Conservation (phyloP, 2,113 vertebrate genomes). For the Nycticryphes semicollaris region DNA sequence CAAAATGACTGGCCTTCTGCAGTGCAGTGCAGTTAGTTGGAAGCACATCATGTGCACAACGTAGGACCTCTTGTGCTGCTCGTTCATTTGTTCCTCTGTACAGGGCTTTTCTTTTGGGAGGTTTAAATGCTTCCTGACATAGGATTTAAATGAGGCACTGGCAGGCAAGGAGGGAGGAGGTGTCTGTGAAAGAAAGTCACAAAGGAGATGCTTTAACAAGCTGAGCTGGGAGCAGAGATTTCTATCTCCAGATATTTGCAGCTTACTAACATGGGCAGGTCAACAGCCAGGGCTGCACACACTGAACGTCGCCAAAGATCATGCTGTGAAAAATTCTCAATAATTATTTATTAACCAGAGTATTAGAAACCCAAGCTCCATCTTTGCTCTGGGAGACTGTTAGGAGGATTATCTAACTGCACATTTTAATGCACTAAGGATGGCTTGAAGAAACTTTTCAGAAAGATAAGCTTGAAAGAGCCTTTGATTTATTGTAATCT, state of each 20-base stretch:
- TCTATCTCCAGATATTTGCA: background rate
- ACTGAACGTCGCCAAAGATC: fast-evolving
- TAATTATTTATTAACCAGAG: conserved; percentile 14
- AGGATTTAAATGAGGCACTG: background rate
- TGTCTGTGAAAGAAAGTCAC: background rate
- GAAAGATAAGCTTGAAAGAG: conserved; percentile 21
- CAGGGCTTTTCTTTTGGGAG: background rate
- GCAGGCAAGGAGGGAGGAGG: background rate
- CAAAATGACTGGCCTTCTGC: fast-evolving
- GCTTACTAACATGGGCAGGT: background rate
- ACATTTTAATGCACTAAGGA: background rate
- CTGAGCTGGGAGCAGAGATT: background rate
- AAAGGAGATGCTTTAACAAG: background rate
- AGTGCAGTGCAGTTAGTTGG: background rate
- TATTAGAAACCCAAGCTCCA: background rate
- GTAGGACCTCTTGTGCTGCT: background rate
- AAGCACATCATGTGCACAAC: fast-evolving
- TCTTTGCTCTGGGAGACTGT: background rate
- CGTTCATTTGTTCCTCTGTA: background rate
- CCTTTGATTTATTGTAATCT: conserved; percentile 26
- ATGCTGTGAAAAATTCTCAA: background rate
- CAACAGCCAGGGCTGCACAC: background rate
- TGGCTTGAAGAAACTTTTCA: conserved; percentile 8
- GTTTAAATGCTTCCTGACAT: background rate
- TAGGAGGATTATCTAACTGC: background rate